These are phyloP conservation scores for Cotesia glomerata DNA, from an alignment of 1,140 invertebrate genomes.

Conservation along the genomic window DNA sequence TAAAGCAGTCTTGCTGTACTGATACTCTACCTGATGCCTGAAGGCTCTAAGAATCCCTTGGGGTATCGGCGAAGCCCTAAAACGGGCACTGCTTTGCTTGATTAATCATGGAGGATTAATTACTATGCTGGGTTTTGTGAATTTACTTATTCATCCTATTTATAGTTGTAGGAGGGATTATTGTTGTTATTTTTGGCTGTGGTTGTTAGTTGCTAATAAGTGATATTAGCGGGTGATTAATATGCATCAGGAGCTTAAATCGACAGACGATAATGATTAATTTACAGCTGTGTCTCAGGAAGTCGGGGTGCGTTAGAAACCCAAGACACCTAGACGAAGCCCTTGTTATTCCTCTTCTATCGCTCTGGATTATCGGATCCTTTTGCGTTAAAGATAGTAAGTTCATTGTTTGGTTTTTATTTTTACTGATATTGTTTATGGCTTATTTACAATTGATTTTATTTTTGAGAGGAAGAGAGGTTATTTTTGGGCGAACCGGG, in stretches of 20 bases:
- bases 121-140: too few species aligned
- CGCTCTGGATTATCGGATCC: constrained; percentile 57
- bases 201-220: constrained; percentile 2
- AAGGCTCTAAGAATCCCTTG: constrained; percentile 8
- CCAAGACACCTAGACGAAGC: constrained; percentile 46
- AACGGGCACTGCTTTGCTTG: neutral
- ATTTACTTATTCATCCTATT: too few species aligned
- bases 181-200: neutral
- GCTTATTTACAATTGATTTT: too few species aligned
- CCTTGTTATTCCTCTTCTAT: constrained; percentile 52
- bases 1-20: too few species aligned
- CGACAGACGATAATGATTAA: constrained; percentile 52
- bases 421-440: too few species aligned
- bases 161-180: neutral
- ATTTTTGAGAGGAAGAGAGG: too few species aligned
- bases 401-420: constrained; percentile 28
- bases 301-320: constrained; percentile 45
- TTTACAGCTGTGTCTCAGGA: constrained; percentile 49
- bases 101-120: too few species aligned
- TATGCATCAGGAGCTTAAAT: constrained; percentile 26
- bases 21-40: neutral
- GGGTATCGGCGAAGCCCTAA: neutral
- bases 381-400: constrained; percentile 61
- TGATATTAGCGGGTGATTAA: constrained; percentile 29
- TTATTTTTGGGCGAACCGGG: too few species aligned